Evolutionary conservation across 2,113 vertebrate genomes (phyloP), one percentile per base, ranked within the genome.

Genomic region (Engystomops pustulosus): DNA sequence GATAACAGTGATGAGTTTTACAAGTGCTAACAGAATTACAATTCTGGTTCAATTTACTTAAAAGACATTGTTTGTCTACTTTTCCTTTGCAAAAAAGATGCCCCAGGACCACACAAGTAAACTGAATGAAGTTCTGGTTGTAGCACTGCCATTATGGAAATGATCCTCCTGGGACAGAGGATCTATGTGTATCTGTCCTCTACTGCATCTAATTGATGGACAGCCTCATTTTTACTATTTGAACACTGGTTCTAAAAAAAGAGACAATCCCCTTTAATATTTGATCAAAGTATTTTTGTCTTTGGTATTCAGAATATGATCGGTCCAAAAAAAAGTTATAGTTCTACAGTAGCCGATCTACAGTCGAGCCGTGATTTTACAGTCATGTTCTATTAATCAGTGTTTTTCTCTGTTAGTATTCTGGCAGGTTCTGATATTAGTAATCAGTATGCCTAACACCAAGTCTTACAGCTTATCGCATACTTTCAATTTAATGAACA

Each of bases 341-440:
- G n/a, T 27, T 68, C 49, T 74, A 47, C 23, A 49, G n/a, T 27
- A 27, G 45, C 27, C 25, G n/a, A n/a, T n/a, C n/a, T n/a, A n/a
- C 10, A 74, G 71, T 74, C 71, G 23, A 14, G 71, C 51, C 71
- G 51, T 49, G 71, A 17, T 32, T 74, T 47, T 47, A 18, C 4
- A 49, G 71, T 74, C 71, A 74, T 74, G 71, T 74, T 74, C 71
- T 74, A 74, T 74, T 74, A 74, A 74, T 74, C 71, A 74, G 71
- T 74, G 71, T 74, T 49, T 74, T 51, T 49, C 71, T 32, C n/a
- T 74, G 27, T 51, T 74, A 32, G 25, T 10, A 15, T 74, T 74
- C 45, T 74, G 27, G 17, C 72, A 34, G 45, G 25, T 75, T 53
- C 72, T 32, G 49, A 75, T 53, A 51, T 51, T 53, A 53, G 30